phyloP scores from a whole-genome alignment of 2,888 invertebrate genomes.

The Meloe dianella region DNA sequence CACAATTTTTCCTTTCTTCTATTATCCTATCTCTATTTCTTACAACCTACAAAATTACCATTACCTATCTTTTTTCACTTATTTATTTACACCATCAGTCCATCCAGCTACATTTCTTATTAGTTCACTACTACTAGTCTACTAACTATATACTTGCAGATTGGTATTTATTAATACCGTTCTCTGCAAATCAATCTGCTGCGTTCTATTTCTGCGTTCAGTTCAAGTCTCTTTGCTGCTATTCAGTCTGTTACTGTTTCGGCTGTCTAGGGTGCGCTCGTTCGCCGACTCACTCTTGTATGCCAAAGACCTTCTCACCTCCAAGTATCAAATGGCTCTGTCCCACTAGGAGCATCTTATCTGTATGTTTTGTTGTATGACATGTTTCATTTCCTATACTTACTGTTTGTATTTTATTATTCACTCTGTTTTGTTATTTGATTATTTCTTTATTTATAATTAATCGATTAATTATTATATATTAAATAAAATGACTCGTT shows the following conservation, averaged over 20 bases:
- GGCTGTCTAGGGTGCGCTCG: constrained; percentile 47
- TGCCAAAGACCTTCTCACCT: constrained; percentile 62
- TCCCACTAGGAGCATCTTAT: constrained; percentile 62
- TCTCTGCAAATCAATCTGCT: constrained; percentile 24
- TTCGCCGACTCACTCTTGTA: constrained; percentile 54
- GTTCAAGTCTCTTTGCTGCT: constrained; percentile 45
- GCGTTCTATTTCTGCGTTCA: constrained; percentile 17
- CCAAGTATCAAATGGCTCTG: constrained; percentile 66
- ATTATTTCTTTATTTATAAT: constrained; percentile 42
- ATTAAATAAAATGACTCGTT: constrained; percentile 53
- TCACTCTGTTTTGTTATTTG: constrained; percentile 37
- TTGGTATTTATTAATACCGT: constrained; percentile 22
- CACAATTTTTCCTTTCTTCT: constrained; percentile 9
- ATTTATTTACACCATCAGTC: not conserved
- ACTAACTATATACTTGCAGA: constrained; percentile 23
- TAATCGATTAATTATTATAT: not conserved
- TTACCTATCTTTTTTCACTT: not conserved
- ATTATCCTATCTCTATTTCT: constrained; percentile 1
- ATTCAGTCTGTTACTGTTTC: constrained; percentile 47
- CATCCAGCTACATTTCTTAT: constrained; percentile 9
- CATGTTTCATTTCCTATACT: constrained; percentile 56
- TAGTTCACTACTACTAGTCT: constrained; percentile 6
- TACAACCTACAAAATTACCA: not conserved
- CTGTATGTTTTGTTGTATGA: constrained; percentile 61
- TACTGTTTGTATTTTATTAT: constrained; percentile 52